phyloP scores from a whole-genome alignment of 2,888 invertebrate species.

The Xestia c-nigrum region DNA sequence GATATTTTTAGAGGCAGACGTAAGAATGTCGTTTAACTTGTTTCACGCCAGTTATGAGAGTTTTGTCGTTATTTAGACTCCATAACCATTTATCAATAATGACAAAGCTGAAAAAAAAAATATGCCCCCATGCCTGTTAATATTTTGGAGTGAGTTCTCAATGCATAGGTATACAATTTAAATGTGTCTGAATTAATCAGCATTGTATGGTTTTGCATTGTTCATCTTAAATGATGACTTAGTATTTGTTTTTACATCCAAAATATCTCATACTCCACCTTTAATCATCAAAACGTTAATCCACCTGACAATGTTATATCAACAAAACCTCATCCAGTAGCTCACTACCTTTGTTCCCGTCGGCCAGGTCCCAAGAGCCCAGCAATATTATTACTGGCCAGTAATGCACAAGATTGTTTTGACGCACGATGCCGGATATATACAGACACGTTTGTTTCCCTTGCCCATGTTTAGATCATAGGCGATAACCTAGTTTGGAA shows the following conservation, averaged over 20 bases:
- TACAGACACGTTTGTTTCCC: conserved; percentile 67
- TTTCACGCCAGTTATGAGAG: neutral
- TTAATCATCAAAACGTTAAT: neutral
- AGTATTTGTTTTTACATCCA: neutral
- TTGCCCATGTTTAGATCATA: conserved; percentile 49
- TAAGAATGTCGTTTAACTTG: neutral
- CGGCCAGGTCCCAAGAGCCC: conserved; percentile 63
- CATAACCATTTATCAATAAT: too few species aligned
- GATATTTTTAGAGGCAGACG: neutral
- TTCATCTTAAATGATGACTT: neutral
- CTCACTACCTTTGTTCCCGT: conserved; percentile 7
- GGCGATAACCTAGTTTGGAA: conserved; percentile 42
- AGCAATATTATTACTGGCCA: conserved; percentile 81
- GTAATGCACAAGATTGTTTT: conserved; percentile 87
- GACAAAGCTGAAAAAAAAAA: too few species aligned
- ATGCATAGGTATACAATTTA: neutral
- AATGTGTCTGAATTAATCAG: neutral
- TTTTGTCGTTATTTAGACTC: too few species aligned
- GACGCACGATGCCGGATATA: conserved; percentile 81
- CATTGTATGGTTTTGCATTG: neutral
- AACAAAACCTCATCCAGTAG: conserved; percentile 47
- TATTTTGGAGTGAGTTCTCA: neutral
- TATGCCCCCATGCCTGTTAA: too few species aligned
- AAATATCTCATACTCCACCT: neutral
- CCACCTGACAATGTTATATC: conserved; percentile 15